Evolutionary conservation across 2,888 invertebrate species (phyloP).

Genomic region (Meiosimyza platycephala): DNA sequence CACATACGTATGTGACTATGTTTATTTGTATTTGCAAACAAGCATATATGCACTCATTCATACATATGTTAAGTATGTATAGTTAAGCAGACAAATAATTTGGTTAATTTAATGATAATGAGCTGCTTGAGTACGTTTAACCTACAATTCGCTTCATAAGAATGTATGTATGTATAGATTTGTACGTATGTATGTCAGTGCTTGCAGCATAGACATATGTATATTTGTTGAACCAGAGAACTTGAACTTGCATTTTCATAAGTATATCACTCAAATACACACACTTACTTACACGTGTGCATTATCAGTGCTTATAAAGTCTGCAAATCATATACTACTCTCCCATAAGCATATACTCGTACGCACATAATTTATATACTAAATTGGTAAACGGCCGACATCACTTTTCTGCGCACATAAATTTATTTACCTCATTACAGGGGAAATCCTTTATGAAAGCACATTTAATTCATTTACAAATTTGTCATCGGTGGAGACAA

Average conservation of each 20-base stretch:
- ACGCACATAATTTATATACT: conserved; percentile 10
- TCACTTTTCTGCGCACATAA: background rate
- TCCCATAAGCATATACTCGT: conserved; percentile 4
- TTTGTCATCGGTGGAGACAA: conserved; percentile 24
- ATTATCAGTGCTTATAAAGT: background rate
- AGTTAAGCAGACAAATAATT: conserved; percentile 39
- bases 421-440: conserved; percentile 35
- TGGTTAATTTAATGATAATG: conserved; percentile 43
- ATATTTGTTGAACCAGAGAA: conserved; percentile 15
- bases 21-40: conserved; percentile 13
- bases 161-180: conserved; percentile 14
- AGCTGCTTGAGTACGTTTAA: conserved; percentile 39
- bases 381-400: background rate
- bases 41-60: conserved; percentile 5
- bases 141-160: conserved; percentile 25
- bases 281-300: background rate
- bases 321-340: background rate
- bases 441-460: conserved; percentile 36
- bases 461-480: conserved; percentile 32
- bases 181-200: background rate
- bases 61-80: background rate
- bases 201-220: background rate
- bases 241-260: conserved; percentile 32
- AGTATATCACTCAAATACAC: conserved; percentile 16
- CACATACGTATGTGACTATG: conserved; percentile 2